phyloP scores from a whole-genome alignment of 2,113 vertebrate genomes.

The Elephas maximus region DNA sequence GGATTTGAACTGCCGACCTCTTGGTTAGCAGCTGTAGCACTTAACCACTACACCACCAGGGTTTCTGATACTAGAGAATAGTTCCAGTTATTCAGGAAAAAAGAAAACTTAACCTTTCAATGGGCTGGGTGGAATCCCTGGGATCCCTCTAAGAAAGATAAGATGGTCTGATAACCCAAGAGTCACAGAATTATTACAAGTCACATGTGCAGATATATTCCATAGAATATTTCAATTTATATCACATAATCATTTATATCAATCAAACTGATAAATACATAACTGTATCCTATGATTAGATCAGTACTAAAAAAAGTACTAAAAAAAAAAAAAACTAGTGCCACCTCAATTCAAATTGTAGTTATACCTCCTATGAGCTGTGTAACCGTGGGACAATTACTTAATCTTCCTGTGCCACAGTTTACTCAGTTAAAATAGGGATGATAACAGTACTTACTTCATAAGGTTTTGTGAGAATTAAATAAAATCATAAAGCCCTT shows the following conservation, averaged over 20 bases:
- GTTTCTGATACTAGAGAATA: not conserved
- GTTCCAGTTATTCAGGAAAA: not conserved
- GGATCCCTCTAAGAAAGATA: not conserved
- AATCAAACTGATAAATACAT: conserved; percentile 23
- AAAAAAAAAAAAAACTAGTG: no score
- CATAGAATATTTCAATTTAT: not conserved
- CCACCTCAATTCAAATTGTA: not conserved
- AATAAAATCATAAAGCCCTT: conserved; percentile 43
- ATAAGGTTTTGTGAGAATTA: not conserved
- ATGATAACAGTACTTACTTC: not conserved
- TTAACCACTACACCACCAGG: no score
- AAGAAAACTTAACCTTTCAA: not conserved
- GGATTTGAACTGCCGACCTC: no score
- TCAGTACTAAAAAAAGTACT: not conserved
- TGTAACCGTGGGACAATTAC: conserved; percentile 23
- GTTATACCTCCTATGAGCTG: not conserved
- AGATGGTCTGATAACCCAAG: not conserved
- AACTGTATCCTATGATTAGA: not conserved
- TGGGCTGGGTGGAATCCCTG: not conserved
- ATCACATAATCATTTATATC: conserved; percentile 28
- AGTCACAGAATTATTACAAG: not conserved
- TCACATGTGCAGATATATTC: not conserved
- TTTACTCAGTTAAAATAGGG: conserved; percentile 48
- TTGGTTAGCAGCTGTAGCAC: no score
- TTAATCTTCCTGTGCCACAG: not conserved